Evolutionary conservation across 92 coral and sea anemone species (phyloP), one percentile per base, ranked within the genome.

Genomic region (Isaurus tuberculatus): DNA sequence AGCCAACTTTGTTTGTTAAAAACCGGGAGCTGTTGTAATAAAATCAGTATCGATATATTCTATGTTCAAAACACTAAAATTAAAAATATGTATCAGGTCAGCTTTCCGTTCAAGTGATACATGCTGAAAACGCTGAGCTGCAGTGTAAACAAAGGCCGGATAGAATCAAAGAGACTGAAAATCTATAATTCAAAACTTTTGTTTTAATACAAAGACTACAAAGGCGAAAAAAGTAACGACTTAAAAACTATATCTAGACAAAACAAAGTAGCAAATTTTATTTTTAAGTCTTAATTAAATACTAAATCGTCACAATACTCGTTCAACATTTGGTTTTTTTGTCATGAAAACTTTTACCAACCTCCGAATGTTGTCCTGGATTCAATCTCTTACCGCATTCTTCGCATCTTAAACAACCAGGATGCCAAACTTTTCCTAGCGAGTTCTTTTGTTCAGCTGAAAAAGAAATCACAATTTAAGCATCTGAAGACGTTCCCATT

Each of bases 281-380:
- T 8, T 40, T 55, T 55, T 20, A n/a, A 6, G 25, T 63, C 26
- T 6, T 36, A 22, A 77, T 19, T 42, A 58, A 5, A 26, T 42
- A 20, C 20, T 14, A 5, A 27, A 40, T 40, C 10, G 15, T 0
- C 34, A 1, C 25, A 31, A 25, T 20, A 30, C 16, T 37, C 13
- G 17, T 43, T 23, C 4, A 29, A 22, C 32, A 44, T 11, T 29
- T 34, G 43, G 15, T 27, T 55, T 53, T 27, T 36, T 15, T 7
- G 27, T 63, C 43, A 26, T 20, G 33, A 65, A 23, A 44, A 48
- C 13, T 23, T 58, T 30, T 36, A 65, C 55, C n/a, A 73, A 94
- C 99, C 94, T 97, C 99, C 0, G 99, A 97, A 84, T 97, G 99
- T 57, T 97, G 99, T 16, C 99, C 99, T 1, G 99, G 99, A 79